Evolutionary conservation across 2,797 vertebrate species (phyloP).

Genomic region (Pipistrellus pygmaeus): DNA sequence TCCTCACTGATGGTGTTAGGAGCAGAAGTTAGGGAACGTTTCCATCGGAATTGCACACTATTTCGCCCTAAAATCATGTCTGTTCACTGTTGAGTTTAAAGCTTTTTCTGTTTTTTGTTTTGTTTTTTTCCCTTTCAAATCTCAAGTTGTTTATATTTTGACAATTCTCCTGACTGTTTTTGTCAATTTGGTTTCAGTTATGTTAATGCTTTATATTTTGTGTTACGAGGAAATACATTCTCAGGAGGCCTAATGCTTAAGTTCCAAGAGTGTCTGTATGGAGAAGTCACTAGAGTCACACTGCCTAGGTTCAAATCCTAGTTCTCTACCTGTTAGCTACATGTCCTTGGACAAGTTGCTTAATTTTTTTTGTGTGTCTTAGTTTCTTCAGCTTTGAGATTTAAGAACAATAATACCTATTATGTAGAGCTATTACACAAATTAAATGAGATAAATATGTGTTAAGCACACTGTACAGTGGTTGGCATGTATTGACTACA

Average conservation of each 20-base stretch:
- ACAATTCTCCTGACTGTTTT: slow-evolving; percentile 32
- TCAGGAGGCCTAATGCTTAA: background rate
- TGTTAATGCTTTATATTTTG: background rate
- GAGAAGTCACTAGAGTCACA: background rate
- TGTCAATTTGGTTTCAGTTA: background rate
- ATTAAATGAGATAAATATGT: background rate
- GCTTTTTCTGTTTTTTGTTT: background rate
- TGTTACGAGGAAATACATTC: background rate
- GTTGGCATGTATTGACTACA: background rate
- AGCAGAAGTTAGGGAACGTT: slow-evolving; percentile 13
- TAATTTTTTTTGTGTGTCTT: slow-evolving; percentile 1
- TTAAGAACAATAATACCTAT: background rate
- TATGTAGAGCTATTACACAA: background rate
- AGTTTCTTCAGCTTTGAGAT: background rate
- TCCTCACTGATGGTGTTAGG: background rate
- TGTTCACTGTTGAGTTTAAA: background rate
- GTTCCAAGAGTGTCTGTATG: background rate
- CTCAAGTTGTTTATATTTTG: background rate
- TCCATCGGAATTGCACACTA: background rate
- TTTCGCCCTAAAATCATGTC: background rate
- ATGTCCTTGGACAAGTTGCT: background rate
- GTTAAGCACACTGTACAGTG: background rate
- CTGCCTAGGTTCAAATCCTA: background rate
- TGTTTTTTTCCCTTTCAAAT: background rate
- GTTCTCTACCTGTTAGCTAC: background rate